Evolutionary conservation across 2,797 vertebrate genomes (phyloP), one percentile per base, ranked within the genome.

Genomic region (Antennarius maculatus): DNA sequence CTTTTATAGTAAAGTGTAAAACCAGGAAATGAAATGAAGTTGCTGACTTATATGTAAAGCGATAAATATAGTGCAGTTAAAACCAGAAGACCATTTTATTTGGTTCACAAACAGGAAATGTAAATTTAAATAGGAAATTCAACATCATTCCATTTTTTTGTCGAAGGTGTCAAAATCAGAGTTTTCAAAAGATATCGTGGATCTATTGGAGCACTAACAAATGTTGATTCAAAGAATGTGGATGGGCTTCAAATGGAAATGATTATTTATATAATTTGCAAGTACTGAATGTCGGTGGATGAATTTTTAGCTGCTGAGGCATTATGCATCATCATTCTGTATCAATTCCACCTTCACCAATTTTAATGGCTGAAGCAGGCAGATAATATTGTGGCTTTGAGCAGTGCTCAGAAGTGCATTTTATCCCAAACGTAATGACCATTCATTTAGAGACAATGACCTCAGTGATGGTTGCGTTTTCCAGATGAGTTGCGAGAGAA

Each of bases 341-440:
- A 45, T 68, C 71, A 64, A 58, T 71, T 61, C 48, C 16, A 51
- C 53, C 17, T 55, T 67, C 23, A 59, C 58, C 69, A 61, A 47
- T 69, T 80, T 41, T 76, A 69, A 69, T 61, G 46, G 37, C 51
- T 45, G n/a, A 64, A 56, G 58, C 42, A 64, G 41, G 9, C 56
- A 59, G 47, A 57, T 73, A 76, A 79, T 76, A 49, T 46, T 76
- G 63, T 76, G 42, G 61, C 83, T 67, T 53, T 42, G 54, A 66
- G 76, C 69, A 15, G 57, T 51, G 42, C 59, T 69, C 65, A 42
- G 60, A 74, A 57, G 43, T 72, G 54, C 37, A n/a, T 74, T 85
- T 80, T 66, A 79, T 80, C 23, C 66, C 58, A 42, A 27, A 80
- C 69, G 66, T 76, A 81, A 86, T 79, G 70, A 75, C 47, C 54